Evolutionary conservation across 1,140 invertebrate species (phyloP).

Genomic region (Rhagoletis pomonella): DNA sequence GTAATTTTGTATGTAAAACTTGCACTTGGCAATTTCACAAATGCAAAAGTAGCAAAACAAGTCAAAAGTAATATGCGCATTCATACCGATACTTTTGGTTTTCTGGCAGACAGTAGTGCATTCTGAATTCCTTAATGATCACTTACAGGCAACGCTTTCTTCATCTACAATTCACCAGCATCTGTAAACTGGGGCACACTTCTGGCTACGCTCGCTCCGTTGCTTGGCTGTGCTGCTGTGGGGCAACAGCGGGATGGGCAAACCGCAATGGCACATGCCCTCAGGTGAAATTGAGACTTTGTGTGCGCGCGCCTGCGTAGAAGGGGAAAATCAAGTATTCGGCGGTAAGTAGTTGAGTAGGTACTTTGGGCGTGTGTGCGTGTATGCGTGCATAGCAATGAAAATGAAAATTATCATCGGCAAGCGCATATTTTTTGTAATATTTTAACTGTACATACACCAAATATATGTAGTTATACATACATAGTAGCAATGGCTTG

Average conservation of each 20-base stretch:
- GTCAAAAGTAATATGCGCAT: not conserved
- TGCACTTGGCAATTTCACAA: not conserved
- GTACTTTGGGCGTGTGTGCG: not conserved
- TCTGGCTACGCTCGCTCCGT: not conserved
- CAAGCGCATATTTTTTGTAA: constrained; percentile 31
- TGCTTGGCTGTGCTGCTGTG: not conserved
- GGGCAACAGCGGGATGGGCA: not conserved
- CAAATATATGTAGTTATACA: not conserved
- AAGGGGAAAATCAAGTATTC: constrained; percentile 44
- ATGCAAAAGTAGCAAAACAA: constrained; percentile 27
- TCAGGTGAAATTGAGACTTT: constrained; percentile 50
- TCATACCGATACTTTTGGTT: not conserved
- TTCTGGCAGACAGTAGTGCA: not conserved
- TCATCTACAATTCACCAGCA: constrained; percentile 34
- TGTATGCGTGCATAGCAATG: not conserved
- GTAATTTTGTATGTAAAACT: not conserved
- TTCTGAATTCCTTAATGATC: constrained; percentile 49
- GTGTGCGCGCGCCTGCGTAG: not conserved
- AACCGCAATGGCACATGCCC: constrained; percentile 46
- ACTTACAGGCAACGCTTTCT: constrained; percentile 36
- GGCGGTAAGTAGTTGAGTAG: not conserved
- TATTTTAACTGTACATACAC: not conserved
- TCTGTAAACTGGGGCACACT: constrained; percentile 36
- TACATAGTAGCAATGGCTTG: constrained; percentile 18
- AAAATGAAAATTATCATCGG: constrained; percentile 36